Base-by-base conservation (phyloP, 2,113 vertebrate species). In the Charadrius vociferus region DNA sequence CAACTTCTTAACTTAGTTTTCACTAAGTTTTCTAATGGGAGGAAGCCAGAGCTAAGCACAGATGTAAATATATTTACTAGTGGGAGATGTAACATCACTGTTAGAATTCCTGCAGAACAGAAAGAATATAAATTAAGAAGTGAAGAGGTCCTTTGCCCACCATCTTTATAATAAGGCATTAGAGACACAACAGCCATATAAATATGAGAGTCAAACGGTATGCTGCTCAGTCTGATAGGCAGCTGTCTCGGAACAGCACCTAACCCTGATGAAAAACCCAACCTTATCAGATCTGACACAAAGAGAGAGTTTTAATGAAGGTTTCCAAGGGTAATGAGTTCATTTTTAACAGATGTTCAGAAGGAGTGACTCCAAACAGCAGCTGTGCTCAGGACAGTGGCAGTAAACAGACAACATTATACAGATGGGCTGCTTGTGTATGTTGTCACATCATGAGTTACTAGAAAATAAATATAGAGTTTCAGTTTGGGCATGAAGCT, bases 201-300 rank as follows among this genome's bases (percentile, higher is more conserved):
- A n/a, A 32, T 5, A 5, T 0, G 2, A 17, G 14, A 30, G 37
- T 14, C 30, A 18, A 41, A 12, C 0, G 18, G 17, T 3, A 5
- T 2, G 2, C 17, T 2, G 5, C 52, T 47, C 8, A 2, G 47
- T 27, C 3, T 1, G 34, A 11, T 30, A 17, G 34, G 63, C 56
- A 41, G 65, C 58, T 23, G 29, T 2, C 72, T n/a, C 52, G 9
- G 21, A 53, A 17, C 52, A 72, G 45, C 72, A 30, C 58, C 34
- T 12, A 47, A 15, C 29, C 26, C 59, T 10, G 27, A 20, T 7
- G 26, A 39, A 70, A 37, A 56, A 7, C 34, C 36, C 59, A 71
- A 5, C 30, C 9, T 61, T 7, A 20, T 5, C 39, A 8, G 37
- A 6, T 36, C 52, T 47, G 91, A 47, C 71, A 66, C 45, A 52